Evolutionary conservation across 1,140 invertebrate species (phyloP), one percentile per base, ranked within the genome.

Genomic region (Drosophila takahashii): DNA sequence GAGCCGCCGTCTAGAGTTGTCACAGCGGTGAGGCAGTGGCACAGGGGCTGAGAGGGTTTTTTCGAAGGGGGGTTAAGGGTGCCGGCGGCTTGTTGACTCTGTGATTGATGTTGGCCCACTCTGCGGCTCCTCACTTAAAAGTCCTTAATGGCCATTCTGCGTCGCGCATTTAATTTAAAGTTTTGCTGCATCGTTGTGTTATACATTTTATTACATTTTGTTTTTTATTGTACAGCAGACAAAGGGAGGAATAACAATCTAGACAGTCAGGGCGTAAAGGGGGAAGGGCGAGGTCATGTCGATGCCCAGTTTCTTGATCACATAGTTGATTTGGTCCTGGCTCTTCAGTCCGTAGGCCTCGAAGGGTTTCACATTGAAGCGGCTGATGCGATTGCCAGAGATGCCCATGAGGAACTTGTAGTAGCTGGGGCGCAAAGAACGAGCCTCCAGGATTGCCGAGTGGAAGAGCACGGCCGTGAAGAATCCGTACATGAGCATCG

Each of bases 401-500:
- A 97, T 92, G 66, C 93, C 94, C 67, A 95, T 93, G 16, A 97
- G 93, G 92, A 97, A 97, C 83, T 95, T 96, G 94, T 96, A 97
- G 92, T 97, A 97, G n/a, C 96, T 96, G n/a, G 95, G 93, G 74
- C 96, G 93, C 32, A 97, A 91, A 79, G 95, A 95, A 51, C 95
- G 94, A 7, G 96, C 96, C 91, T 97, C 96, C 51, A 97, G 73
- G 15, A 97, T 94, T 56, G 95, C 96, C 53, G 94, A 94, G 92
- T 97, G 96, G 81, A 97, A 97, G 7, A 97, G 93, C 70, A 96
- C 81, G 15, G 95, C 95, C 7, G 96, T 97, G 75, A 96, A 96
- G 64, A 95, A 91, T 48, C 95, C 94, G 87, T 97, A 97, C 29
- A 97, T 92, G 41, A 97, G 91, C 60, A 94, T 93, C 26, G 92